Evolutionary conservation across 2,113 vertebrate genomes (phyloP), one percentile per base, ranked within the genome.

Genomic region (Anoplopoma fimbria): DNA sequence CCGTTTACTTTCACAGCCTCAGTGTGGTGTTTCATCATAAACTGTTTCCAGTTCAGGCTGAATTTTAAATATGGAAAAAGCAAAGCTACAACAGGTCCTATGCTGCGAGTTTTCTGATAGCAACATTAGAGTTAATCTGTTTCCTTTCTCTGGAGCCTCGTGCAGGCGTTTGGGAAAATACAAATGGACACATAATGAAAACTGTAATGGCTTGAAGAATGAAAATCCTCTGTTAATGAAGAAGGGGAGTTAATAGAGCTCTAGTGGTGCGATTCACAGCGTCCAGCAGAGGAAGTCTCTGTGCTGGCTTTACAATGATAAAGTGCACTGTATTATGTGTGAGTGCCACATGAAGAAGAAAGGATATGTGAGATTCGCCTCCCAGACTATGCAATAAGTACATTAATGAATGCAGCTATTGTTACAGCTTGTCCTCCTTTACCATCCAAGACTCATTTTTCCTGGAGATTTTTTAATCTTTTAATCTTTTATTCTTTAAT

Each of bases 201-300:
- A 86, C 40, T 87, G 53, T 87, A 91, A 89, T 88, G 69, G 77
- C 53, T 86, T 69, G 65, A 86, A 81, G 82, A 90, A 86, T 88
- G 75, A 81, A 89, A 89, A 82, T 83, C 65, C 64, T 75, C 71
- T 74, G 34, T 57, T 34, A 81, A 88, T 89, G 79, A 83, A 91
- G 91, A 72, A 73, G 62, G 57, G 49, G 61, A 72, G 64, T 76
- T 87, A 82, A 89, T 82, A 76, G 84, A 81, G 71, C 77, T 85
- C 29, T 40, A 75, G 40, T 74, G 65, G 63, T 17, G 74, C 42
- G 69, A 84, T 67, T 77, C 45, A 70, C 51, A 74, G 49, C 47
- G 67, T 57, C 60, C 47, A 83, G 49, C 49, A 62, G 33, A 29
- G 51, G 21, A 65, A 82, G 69, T 69, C 29, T 60, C 69, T 76